Base-by-base conservation (phyloP, 2,113 vertebrate genomes). In the Pluvianellus socialis region DNA sequence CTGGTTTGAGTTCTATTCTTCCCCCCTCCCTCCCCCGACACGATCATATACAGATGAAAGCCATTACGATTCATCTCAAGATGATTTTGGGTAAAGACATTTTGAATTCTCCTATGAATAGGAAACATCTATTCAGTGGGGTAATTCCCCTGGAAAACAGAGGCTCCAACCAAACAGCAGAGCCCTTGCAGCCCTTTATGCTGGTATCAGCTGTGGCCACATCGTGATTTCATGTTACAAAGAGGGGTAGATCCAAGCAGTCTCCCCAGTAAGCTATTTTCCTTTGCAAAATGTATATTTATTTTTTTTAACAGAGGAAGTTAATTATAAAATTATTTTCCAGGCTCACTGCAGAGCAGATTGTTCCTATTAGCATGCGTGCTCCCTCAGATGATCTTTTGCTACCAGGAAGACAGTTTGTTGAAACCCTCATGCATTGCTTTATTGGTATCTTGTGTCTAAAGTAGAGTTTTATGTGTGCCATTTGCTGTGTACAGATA, bases 191-290 rank as follows among this genome's bases (percentile, higher is more conserved):
- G 59, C 11, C 20, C 21, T 86, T n/a, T 32, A 17, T n/a, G 22
- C 38, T 61, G 42, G 7, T 40, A 35, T 87, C 63, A 84, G 20
- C 77, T 91, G 44, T 44, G 72, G 49, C 40, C 53, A 50, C 12
- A 2, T 1, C 0, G 0, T 33, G 15, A 30, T n/a, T 80, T 53
- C 18, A 13, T 30, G 8, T 53, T 28, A 19, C 22, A 40, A 16
- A 30, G 35, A 77, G 35, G 23, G 40, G 6, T 28, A 45, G 19
- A 44, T 33, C 10, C 30, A n/a, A 76, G 55, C 62, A 11, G 14
- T 53, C 45, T 80, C 28, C 26, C 35, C 55, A 66, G 14, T 7
- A 52, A 84, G 32, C 2, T 73, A 20, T 21, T 81, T 77, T 42
- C 65, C 38, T 90, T 81, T 62, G 40, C 15, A 81, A 91, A 65